Percentiles rank a stretch among this genome's conserved stretches.
Conservation (phyloP, 2,113 vertebrate species). For the Microcebus lehilahytsara region DNA sequence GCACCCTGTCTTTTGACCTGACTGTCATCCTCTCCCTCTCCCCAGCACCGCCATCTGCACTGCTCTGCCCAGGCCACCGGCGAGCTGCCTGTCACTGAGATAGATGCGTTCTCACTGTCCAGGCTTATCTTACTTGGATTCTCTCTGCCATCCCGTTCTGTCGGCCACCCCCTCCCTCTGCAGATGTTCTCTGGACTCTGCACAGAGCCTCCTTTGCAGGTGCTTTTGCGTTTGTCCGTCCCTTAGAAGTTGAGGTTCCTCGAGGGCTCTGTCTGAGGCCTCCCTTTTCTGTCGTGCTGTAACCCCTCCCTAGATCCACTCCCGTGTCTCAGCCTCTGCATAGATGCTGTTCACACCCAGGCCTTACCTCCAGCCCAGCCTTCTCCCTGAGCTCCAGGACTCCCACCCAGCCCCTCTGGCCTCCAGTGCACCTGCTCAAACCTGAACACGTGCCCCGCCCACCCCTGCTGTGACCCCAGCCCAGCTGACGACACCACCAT, state of each 20-base stretch:
- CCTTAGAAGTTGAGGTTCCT: background rate
- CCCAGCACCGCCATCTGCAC: too few relatives aligned
- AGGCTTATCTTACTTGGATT: too few relatives aligned
- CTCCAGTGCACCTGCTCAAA: background rate
- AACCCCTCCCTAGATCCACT: background rate
- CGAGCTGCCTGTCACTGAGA: too few relatives aligned
- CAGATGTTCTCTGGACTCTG: too few relatives aligned
- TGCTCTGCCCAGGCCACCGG: too few relatives aligned
- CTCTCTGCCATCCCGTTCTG: too few relatives aligned
- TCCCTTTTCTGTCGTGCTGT: background rate
- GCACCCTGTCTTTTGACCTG: too few relatives aligned
- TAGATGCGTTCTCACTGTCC: too few relatives aligned
- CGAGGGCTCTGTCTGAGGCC: background rate
- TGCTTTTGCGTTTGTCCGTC: too few relatives aligned
- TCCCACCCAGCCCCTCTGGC: rapidly evolving
- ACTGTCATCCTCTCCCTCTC: too few relatives aligned
- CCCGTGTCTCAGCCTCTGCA: background rate
- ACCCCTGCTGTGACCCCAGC: background rate
- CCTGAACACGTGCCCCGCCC: background rate
- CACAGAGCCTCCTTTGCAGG: background rate
- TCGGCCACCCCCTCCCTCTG: too few relatives aligned
- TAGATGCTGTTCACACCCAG: rapidly evolving
- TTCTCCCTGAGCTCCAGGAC: background rate
- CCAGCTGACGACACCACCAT: background rate
- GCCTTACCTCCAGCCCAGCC: background rate